Evolutionary conservation across 2,888 invertebrate species (phyloP).

Genomic region (Epinotia demarniana): DNA sequence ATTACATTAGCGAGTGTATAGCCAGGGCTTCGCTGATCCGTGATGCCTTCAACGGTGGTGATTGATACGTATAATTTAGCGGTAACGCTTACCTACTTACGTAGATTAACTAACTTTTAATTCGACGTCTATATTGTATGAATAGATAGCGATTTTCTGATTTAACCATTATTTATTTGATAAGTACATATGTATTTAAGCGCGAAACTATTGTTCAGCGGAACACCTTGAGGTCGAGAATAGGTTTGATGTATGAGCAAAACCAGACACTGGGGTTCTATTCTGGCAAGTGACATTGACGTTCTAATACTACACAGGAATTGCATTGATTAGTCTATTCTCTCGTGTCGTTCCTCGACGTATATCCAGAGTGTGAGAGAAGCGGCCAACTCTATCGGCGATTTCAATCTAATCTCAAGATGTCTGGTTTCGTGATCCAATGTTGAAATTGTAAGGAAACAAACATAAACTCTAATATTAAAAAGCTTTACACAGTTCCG

Average conservation of each 20-base stretch:
- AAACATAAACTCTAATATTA: conserved; percentile 33
- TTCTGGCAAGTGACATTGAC: not conserved
- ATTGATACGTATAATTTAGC: conserved; percentile 13
- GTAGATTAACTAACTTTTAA: not conserved
- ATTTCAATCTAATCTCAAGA: not conserved
- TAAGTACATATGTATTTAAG: not conserved
- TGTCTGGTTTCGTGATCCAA: not conserved
- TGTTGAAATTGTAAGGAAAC: not conserved
- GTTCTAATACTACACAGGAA: not conserved
- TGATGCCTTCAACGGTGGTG: conserved; percentile 16
- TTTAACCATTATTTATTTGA: not conserved
- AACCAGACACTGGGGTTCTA: conserved; percentile 22
- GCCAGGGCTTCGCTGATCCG: conserved; percentile 6
- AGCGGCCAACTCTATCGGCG: not conserved
- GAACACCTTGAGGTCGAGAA: conserved; percentile 10
- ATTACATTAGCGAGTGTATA: conserved; percentile 29
- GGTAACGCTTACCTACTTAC: not conserved
- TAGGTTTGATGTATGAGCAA: conserved; percentile 14
- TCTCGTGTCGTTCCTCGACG: not conserved
- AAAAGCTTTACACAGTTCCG: conserved; percentile 26
- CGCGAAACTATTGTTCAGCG: not conserved
- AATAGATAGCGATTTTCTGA: not conserved
- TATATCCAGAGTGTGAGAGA: not conserved
- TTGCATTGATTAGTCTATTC: not conserved
- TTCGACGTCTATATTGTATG: not conserved